A percentile compares a stretch with the other conserved stretches of the same genome.
These are phyloP conservation scores for Coregonus ussuriensis DNA, from an alignment of 2,797 vertebrate genomes.

Conservation along the genomic window DNA sequence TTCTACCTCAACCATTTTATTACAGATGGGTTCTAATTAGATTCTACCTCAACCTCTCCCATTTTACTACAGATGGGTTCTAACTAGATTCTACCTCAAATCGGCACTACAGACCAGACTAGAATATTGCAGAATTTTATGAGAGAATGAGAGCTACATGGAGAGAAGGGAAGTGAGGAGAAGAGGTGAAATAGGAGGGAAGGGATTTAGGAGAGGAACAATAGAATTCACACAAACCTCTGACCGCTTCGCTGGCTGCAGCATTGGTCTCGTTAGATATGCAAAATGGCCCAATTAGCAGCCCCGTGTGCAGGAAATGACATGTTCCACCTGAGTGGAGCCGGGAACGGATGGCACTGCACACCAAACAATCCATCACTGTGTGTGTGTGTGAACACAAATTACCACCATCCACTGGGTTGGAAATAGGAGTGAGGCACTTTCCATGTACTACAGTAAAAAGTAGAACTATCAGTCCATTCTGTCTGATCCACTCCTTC, in stretches of 20 bases:
- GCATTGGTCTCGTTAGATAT: constrained; percentile 73
- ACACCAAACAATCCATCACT: constrained; percentile 57
- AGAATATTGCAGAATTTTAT: neutral
- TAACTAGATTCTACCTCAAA: neutral
- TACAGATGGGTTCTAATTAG: neutral
- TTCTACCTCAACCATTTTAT: neutral
- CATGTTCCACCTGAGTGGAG: constrained; percentile 70
- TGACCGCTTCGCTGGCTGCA: constrained; percentile 53
- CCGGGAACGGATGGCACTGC: constrained; percentile 42
- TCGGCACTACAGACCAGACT: neutral
- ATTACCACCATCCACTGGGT: neutral
- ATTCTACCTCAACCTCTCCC: neutral
- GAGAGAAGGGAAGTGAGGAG: constrained; percentile 20
- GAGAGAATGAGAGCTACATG: constrained; percentile 47
- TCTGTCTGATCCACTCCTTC: neutral
- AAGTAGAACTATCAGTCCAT: neutral
- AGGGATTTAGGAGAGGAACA: constrained; percentile 14
- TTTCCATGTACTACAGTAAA: neutral
- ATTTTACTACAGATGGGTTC: neutral
- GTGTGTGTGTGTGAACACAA: neutral
- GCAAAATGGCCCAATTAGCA: constrained; percentile 74
- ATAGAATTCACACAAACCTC: neutral
- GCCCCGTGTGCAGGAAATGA: constrained; percentile 66
- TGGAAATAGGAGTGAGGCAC: neutral
- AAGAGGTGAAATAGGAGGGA: constrained; percentile 20